A percentile compares a stretch with the other conserved stretches of the same genome.
These are phyloP conservation scores for Macrostomum lignano DNA, from an alignment of 1,140 invertebrate species.

Conservation along the genomic window DNA sequence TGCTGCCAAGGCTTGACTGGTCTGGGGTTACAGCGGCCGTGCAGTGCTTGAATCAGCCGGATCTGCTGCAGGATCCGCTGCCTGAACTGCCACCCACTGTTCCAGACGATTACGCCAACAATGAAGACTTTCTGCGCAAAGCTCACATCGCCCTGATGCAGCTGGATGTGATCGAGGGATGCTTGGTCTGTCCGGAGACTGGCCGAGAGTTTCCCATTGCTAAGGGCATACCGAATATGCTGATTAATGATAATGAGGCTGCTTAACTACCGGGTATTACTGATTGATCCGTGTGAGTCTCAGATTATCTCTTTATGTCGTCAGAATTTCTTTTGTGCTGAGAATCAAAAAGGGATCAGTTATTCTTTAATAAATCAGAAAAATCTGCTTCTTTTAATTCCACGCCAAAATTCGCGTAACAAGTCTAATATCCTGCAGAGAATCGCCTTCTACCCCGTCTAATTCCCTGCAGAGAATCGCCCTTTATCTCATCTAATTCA, in stretches of 20 bases:
- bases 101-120: constrained; percentile 42
- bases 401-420: too few relatives aligned
- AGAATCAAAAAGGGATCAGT: too few relatives aligned
- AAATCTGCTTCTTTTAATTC: too few relatives aligned
- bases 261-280: too few relatives aligned
- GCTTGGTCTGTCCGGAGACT: constrained; percentile 76
- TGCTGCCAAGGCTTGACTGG: constrained; percentile 2
- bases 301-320: too few relatives aligned
- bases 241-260: constrained; percentile 70
- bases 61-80: background rate
- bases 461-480: too few relatives aligned
- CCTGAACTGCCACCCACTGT: constrained; percentile 27
- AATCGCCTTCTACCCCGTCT: too few relatives aligned
- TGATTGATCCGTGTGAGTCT: too few relatives aligned
- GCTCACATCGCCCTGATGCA: constrained; percentile 34
- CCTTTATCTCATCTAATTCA: too few relatives aligned
- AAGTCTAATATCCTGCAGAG: too few relatives aligned
- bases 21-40: background rate
- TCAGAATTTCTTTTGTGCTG: too few relatives aligned
- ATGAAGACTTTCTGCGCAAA: constrained; percentile 60
- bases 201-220: constrained; percentile 69
- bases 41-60: background rate
- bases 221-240: constrained; percentile 89
- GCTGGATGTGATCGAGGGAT: constrained; percentile 65
- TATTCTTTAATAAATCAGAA: too few relatives aligned